A percentile compares a stretch with the other conserved stretches of the same genome.
phyloP scores from a whole-genome alignment of 1,140 invertebrate genomes.

The Drosophila triauraria region DNA sequence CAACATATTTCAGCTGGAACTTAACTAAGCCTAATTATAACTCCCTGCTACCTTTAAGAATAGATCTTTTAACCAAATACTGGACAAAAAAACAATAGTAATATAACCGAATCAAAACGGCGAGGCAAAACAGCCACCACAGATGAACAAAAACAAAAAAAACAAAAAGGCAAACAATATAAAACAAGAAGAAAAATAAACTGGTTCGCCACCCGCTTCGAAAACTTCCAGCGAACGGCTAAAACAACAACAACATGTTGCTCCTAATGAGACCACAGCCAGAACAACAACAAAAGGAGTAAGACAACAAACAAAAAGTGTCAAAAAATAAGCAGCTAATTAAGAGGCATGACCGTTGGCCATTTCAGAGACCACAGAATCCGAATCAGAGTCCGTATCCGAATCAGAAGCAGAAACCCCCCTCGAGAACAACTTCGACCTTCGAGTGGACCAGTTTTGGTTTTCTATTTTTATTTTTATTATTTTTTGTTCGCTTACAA shows the following conservation, averaged over 20 bases:
- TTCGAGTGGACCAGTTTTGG: conserved; percentile 61
- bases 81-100: background rate
- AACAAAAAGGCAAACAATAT: background rate
- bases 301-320: conserved; percentile 51
- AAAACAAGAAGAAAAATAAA: conserved; percentile 33
- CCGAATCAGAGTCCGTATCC: conserved; percentile 1
- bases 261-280: conserved; percentile 59
- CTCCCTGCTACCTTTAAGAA: background rate
- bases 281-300: conserved; percentile 11
- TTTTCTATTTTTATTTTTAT: conserved; percentile 3
- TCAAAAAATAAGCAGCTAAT: conserved; percentile 72
- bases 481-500: background rate
- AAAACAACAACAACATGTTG: conserved; percentile 39
- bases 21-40: background rate
- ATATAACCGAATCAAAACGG: conserved; percentile 1
- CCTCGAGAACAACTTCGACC: conserved; percentile 46
- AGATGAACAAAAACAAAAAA: conserved; percentile 5
- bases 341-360: conserved; percentile 61
- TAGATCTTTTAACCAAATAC: conserved; percentile 1
- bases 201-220: conserved; percentile 61
- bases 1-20: no score
- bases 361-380: conserved; percentile 34
- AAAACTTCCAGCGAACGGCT: conserved; percentile 24
- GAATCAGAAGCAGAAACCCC: conserved; percentile 10
- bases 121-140: background rate